These are phyloP conservation scores for Drosophila multiciliata DNA, from an alignment of 2,888 invertebrate genomes.

Conservation along the genomic window DNA sequence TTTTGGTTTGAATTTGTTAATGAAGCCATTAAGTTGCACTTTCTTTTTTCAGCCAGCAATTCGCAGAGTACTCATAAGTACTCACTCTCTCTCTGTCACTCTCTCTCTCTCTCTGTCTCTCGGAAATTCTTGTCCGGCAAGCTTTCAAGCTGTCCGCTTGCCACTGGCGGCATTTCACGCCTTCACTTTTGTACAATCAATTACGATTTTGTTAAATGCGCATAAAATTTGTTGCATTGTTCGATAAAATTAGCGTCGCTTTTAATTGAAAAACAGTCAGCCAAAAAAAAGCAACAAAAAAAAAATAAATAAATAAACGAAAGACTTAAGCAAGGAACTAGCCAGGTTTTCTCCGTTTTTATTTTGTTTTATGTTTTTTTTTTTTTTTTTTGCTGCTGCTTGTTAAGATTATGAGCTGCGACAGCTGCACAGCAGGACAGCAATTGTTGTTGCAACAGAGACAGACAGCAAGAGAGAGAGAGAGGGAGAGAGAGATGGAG, in stretches of 20 bases:
- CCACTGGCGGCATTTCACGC: conserved; percentile 42
- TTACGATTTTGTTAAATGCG: conserved; percentile 73
- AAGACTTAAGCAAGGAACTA: conserved; percentile 60
- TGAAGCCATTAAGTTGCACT: conserved; percentile 69
- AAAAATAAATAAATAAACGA: too few relatives aligned
- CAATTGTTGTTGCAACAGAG: conserved; percentile 33
- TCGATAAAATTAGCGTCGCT: conserved; percentile 46
- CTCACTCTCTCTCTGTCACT: not conserved
- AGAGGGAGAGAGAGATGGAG: not conserved
- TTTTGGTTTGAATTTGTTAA: conserved; percentile 32
- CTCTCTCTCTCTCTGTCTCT: not conserved
- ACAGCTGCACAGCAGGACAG: conserved; percentile 53
- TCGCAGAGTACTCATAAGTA: conserved; percentile 9
- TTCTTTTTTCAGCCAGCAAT: conserved; percentile 54
- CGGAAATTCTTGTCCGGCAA: not conserved
- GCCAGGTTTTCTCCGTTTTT: conserved; percentile 8
- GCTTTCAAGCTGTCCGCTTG: conserved; percentile 1
- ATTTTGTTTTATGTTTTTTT: not conserved
- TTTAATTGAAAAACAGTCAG: conserved; percentile 57
- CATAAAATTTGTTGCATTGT: conserved; percentile 62
- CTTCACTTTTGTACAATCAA: conserved; percentile 73
- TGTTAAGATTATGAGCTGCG: conserved; percentile 28
- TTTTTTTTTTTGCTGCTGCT: conserved; percentile 4
- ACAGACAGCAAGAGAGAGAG: not conserved
- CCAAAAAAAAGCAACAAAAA: conserved; percentile 8